Conservation (phyloP, 92 coral and sea anemone species). For the Chrysogorgia sp. region DNA sequence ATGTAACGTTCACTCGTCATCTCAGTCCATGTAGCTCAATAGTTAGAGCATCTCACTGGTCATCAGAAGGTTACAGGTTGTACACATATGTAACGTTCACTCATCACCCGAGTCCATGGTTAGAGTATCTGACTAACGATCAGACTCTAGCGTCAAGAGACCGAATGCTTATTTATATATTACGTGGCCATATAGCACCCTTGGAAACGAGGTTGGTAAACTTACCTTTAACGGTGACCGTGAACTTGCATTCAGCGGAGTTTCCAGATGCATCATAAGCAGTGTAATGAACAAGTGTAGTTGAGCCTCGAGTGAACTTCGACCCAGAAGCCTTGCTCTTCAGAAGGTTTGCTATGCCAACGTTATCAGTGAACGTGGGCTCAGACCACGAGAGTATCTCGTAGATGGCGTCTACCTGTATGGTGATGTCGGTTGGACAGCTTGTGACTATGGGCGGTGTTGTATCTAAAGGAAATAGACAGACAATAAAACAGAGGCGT, state of each 20-base stretch:
- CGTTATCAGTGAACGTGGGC: conserved; percentile 93
- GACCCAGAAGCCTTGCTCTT: conserved; percentile 85
- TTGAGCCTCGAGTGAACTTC: conserved; percentile 67
- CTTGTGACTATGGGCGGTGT: conserved; percentile 71
- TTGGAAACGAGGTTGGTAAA: conserved; percentile 1
- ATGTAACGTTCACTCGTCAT: too few species aligned
- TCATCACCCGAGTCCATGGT: too few species aligned
- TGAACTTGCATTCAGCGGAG: conserved; percentile 70
- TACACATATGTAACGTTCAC: too few species aligned
- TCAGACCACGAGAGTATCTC: conserved; percentile 68
- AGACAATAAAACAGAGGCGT: neutral
- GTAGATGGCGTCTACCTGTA: conserved; percentile 38
- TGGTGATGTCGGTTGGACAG: conserved; percentile 66
- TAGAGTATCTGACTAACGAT: too few species aligned
- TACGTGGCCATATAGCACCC: too few species aligned
- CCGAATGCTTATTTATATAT: neutral
- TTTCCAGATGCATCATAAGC: conserved; percentile 87
- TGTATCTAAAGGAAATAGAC: conserved; percentile 60
- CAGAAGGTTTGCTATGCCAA: conserved; percentile 63
- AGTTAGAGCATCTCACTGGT: too few species aligned
- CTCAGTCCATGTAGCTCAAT: too few species aligned
- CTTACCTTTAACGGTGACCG: conserved; percentile 73
- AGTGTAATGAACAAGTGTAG: conserved; percentile 74
- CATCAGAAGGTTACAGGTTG: too few species aligned
- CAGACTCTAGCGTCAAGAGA: neutral